Evolutionary conservation across 2,113 vertebrate species (phyloP).

Genomic region (Solenodon paradoxus): DNA sequence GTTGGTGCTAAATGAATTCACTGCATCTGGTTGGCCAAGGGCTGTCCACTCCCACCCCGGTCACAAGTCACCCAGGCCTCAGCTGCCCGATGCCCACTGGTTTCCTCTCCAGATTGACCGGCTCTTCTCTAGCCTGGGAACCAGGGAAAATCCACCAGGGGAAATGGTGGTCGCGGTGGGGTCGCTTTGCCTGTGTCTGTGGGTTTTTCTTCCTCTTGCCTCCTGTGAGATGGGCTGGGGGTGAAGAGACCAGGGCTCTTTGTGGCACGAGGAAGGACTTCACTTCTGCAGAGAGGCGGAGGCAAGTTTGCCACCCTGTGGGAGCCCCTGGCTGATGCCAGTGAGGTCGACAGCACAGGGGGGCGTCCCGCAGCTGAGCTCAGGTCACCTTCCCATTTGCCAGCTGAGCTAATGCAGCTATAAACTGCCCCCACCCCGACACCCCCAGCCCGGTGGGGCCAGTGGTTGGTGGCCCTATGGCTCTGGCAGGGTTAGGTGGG

Average conservation of each 20-base stretch:
- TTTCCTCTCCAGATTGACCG: background rate
- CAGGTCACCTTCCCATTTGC: background rate
- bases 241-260: background rate
- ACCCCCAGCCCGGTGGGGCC: background rate
- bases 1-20: background rate
- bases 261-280: background rate
- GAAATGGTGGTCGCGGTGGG: background rate
- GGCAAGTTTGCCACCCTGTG: accelerated
- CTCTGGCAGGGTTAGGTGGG: background rate
- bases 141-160: constrained; percentile 17
- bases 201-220: constrained; percentile 58
- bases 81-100: background rate
- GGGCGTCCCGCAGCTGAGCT: accelerated
- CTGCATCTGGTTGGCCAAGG: background rate
- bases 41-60: background rate
- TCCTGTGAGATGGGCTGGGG: background rate
- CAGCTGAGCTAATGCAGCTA: background rate
- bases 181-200: background rate
- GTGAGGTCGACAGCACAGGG: background rate
- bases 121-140: background rate
- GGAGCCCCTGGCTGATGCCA: background rate
- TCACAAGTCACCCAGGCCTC: background rate
- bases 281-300: background rate
- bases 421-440: background rate
- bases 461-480: background rate